A percentile compares a stretch with the other conserved stretches of the same genome.
Evolutionary conservation across 2,113 vertebrate genomes (phyloP).

Genomic region (Murina feae): DNA sequence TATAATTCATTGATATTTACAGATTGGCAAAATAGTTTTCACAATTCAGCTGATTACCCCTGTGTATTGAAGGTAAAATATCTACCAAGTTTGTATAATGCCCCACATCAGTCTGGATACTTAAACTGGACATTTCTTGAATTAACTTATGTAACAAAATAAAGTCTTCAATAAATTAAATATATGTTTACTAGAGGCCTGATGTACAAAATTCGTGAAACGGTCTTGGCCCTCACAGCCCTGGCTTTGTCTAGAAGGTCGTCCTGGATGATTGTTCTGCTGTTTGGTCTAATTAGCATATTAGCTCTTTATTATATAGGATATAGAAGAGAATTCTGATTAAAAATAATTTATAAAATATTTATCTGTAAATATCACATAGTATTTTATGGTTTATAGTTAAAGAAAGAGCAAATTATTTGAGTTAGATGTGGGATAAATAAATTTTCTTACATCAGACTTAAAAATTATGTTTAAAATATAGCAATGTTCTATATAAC

Average conservation of each 20-base stretch:
- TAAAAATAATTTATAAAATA: not conserved
- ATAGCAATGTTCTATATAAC: not conserved
- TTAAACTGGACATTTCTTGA: constrained; percentile 24
- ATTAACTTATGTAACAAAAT: not conserved
- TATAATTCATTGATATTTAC: constrained; percentile 44
- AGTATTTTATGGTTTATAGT: not conserved
- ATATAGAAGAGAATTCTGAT: not conserved
- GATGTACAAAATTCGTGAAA: no score
- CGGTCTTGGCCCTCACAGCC: no score
- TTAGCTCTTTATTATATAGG: no score
- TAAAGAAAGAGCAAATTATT: not conserved
- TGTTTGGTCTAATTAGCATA: no score
- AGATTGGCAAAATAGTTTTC: constrained; percentile 53
- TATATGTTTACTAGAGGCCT: not conserved
- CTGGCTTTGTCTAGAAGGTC: no score
- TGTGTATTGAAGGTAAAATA: constrained; percentile 30
- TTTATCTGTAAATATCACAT: not conserved
- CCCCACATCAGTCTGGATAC: not conserved
- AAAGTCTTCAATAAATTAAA: not conserved
- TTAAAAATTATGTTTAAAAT: not conserved
- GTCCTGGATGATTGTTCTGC: no score
- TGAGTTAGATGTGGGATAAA: not conserved
- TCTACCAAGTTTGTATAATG: constrained; percentile 16
- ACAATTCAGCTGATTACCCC: not conserved
- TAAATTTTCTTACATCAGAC: not conserved